Evolutionary conservation across 1,140 invertebrate species (phyloP).

Genomic region (Tetraneura akinire): DNA sequence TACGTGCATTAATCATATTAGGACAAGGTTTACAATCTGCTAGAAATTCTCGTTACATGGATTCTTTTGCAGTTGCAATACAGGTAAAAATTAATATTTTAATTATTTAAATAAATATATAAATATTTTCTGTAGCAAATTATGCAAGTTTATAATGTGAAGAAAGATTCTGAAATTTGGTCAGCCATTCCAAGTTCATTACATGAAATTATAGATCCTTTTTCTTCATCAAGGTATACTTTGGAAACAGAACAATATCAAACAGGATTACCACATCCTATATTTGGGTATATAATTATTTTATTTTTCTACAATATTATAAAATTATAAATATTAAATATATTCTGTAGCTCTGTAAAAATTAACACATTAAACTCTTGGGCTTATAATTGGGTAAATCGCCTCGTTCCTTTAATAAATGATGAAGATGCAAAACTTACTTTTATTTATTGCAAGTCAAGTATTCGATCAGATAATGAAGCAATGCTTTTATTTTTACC

Average conservation of each 20-base stretch:
- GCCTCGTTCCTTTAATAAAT: slow-evolving; percentile 64
- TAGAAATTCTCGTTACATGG: slow-evolving; percentile 71
- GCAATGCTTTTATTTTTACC: slow-evolving; percentile 73
- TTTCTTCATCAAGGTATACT: slow-evolving; percentile 50
- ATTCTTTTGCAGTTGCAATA: slow-evolving; percentile 73
- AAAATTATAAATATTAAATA: neutral
- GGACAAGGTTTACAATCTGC: slow-evolving; percentile 73
- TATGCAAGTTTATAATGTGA: slow-evolving; percentile 59
- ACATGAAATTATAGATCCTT: slow-evolving; percentile 54
- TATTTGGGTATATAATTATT: slow-evolving; percentile 36
- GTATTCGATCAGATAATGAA: slow-evolving; percentile 69
- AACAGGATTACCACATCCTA: slow-evolving; percentile 33
- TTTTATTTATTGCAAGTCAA: slow-evolving; percentile 68
- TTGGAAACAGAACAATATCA: slow-evolving; percentile 42
- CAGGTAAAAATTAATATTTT: slow-evolving; percentile 65
- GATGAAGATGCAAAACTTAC: slow-evolving; percentile 63
- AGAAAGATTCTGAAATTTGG: slow-evolving; percentile 59
- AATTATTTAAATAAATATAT: neutral
- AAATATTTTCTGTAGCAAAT: slow-evolving; percentile 30
- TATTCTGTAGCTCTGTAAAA: slow-evolving; percentile 66
- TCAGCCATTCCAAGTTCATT: slow-evolving; percentile 53
- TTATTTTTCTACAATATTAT: neutral
- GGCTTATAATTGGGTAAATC: slow-evolving; percentile 71
- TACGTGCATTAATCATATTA: slow-evolving; percentile 68
- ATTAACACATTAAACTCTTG: slow-evolving; percentile 70